A percentile compares a stretch with the other conserved stretches of the same genome.
These are phyloP conservation scores for Cantharis rufa DNA, from an alignment of 2,888 invertebrate species.

Conservation along the genomic window DNA sequence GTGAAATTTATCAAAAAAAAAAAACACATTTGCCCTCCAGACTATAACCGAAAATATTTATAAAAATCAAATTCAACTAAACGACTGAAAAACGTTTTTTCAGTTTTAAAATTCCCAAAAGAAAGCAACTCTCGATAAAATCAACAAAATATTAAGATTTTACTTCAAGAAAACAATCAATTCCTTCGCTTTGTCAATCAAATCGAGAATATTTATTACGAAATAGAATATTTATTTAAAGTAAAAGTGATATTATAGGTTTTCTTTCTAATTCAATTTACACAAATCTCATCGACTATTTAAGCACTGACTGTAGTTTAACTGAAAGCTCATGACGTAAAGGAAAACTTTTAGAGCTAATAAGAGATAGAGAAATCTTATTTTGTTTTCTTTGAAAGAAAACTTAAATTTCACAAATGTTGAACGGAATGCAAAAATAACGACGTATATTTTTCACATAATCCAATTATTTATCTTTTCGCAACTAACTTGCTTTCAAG, in stretches of 20 bases:
- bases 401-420: neutral
- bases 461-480: neutral
- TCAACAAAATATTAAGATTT: neutral
- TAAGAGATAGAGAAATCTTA: neutral
- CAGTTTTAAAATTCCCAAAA: constrained; percentile 6
- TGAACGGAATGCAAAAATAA: neutral
- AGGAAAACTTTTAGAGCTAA: constrained; percentile 12
- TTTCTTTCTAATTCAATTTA: constrained; percentile 29
- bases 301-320: constrained; percentile 1
- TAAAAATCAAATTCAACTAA: constrained; percentile 9
- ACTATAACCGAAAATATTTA: constrained; percentile 10
- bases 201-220: neutral
- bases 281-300: constrained; percentile 10
- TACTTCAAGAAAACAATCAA: neutral
- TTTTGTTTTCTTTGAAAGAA: neutral
- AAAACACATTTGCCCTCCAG: constrained; percentile 13
- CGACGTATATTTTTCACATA: neutral
- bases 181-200: neutral
- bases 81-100: constrained; percentile 15
- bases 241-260: constrained; percentile 16
- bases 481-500: neutral
- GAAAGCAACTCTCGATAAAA: neutral
- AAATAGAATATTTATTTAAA: neutral
- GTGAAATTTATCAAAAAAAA: constrained; percentile 10
- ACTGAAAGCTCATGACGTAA: constrained; percentile 20